Evolutionary conservation across 2,888 invertebrate species (phyloP).

Genomic region (Empis livida): DNA sequence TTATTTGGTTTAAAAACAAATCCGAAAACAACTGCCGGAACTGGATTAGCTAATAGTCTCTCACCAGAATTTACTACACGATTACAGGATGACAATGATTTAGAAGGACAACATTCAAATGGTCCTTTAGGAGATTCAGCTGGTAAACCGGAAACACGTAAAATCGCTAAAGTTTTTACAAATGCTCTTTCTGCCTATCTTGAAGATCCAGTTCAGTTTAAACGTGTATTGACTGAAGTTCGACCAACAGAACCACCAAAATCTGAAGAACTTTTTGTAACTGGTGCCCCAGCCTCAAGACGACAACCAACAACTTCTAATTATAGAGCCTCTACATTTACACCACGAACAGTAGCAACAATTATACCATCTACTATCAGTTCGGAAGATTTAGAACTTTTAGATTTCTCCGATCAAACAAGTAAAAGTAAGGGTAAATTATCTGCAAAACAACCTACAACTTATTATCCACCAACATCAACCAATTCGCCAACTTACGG

Average conservation of each 20-base stretch:
- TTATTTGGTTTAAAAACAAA: slow-evolving; percentile 24
- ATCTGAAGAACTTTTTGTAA: slow-evolving; percentile 34
- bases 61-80: slow-evolving; percentile 9
- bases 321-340: slow-evolving; percentile 10
- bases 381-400: slow-evolving; percentile 59
- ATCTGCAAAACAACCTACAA: neutral
- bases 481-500: slow-evolving; percentile 10
- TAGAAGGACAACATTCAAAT: slow-evolving; percentile 49
- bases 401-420: slow-evolving; percentile 62
- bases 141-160: slow-evolving; percentile 50
- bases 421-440: slow-evolving; percentile 6
- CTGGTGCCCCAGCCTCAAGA: slow-evolving; percentile 18
- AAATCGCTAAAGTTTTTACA: slow-evolving; percentile 73
- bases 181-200: slow-evolving; percentile 70
- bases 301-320: slow-evolving; percentile 20
- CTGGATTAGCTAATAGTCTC: slow-evolving; percentile 37
- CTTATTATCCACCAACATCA: slow-evolving; percentile 18
- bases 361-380: slow-evolving; percentile 40
- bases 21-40: slow-evolving; percentile 15
- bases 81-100: slow-evolving; percentile 30
- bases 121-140: slow-evolving; percentile 43
- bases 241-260: slow-evolving; percentile 63
- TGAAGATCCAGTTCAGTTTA: slow-evolving; percentile 70
- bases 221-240: slow-evolving; percentile 59
- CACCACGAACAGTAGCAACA: slow-evolving; percentile 23